These are phyloP conservation scores for Diacarnus erythraeanus DNA, from an alignment of 37 sponge, comb jelly and placozoan species.

Conservation along the genomic window DNA sequence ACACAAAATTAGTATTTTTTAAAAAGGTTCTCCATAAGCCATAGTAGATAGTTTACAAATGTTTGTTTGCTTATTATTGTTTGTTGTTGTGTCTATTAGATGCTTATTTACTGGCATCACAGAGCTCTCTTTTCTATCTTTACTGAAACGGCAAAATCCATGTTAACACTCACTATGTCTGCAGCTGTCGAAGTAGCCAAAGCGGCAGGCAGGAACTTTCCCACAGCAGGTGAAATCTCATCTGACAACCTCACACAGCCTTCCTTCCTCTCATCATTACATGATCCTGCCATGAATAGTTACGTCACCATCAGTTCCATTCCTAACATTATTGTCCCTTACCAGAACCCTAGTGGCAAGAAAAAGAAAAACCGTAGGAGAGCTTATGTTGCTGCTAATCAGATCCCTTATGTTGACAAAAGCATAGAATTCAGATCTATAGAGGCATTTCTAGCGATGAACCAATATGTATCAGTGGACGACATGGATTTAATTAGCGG, in stretches of 20 bases:
- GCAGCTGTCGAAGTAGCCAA: not conserved
- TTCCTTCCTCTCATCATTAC: not conserved
- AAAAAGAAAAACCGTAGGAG: slow-evolving; percentile 18
- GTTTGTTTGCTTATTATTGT: too few species aligned
- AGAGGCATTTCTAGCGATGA: slow-evolving; percentile 29
- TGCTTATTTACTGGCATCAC: not conserved
- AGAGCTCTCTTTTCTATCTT: slow-evolving; percentile 21
- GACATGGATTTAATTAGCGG: slow-evolving; percentile 75
- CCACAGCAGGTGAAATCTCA: not conserved
- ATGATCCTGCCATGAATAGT: too few species aligned
- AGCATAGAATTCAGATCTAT: slow-evolving; percentile 41
- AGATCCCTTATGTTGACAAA: slow-evolving; percentile 39
- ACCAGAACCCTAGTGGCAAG: not conserved
- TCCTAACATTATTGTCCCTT: not conserved
- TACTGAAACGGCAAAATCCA: slow-evolving; percentile 3
- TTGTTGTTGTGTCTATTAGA: not conserved
- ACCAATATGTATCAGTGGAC: not conserved
- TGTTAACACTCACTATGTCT: slow-evolving; percentile 32
- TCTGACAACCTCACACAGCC: not conserved
- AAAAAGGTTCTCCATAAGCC: too few species aligned
- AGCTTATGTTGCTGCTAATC: not conserved
- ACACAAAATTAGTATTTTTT: too few species aligned
- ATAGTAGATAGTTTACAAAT: too few species aligned
- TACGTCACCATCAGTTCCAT: not conserved
- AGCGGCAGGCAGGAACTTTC: not conserved